These are phyloP conservation scores for Notechis scutatus DNA, from an alignment of 2,113 vertebrate species.

Conservation along the genomic window DNA sequence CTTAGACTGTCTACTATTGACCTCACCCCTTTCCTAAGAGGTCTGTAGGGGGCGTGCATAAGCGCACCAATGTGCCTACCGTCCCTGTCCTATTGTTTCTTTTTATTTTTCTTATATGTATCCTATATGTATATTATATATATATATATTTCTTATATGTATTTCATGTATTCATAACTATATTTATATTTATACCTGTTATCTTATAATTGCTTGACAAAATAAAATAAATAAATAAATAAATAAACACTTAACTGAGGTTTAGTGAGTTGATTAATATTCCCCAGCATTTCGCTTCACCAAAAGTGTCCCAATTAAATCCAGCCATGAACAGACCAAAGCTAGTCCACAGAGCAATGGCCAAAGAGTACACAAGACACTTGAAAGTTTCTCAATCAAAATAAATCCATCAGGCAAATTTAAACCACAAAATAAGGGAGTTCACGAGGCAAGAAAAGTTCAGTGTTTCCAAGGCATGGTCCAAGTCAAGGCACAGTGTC, in stretches of 20 bases:
- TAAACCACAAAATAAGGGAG: neutral
- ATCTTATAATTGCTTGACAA: no score
- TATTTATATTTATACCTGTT: no score
- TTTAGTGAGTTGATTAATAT: neutral
- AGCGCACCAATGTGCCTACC: no score
- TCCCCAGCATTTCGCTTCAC: neutral
- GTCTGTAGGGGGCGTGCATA: no score
- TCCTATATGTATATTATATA: no score
- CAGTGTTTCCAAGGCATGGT: neutral
- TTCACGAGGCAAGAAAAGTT: neutral
- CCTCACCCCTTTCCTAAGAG: no score
- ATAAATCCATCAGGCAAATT: neutral
- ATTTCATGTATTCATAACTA: no score
- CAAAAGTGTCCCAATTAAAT: neutral
- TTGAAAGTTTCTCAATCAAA: neutral
- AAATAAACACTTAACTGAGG: neutral
- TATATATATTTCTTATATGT: no score
- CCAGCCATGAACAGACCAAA: neutral
- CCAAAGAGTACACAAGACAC: neutral
- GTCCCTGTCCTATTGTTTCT: no score
- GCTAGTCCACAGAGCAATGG: neutral
- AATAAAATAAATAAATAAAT: no score
- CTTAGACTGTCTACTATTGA: no score
- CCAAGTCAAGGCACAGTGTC: neutral
- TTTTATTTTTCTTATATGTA: no score